Evolutionary conservation across 1,140 invertebrate genomes (phyloP).

Genomic region (Tetranychus urticae): DNA sequence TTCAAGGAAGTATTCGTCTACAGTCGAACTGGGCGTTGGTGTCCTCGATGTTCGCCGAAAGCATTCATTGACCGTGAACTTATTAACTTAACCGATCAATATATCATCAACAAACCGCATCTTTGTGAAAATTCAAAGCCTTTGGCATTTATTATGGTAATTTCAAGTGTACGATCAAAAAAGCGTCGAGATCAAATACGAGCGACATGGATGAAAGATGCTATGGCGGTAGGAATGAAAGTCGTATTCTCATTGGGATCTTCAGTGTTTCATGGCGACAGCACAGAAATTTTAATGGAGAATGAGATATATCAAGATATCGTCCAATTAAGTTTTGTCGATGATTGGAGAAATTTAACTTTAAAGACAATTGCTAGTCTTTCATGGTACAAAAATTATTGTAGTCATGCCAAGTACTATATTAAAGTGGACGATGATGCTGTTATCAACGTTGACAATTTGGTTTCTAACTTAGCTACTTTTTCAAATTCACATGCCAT

Average conservation of each 20-base stretch:
- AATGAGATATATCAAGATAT: constrained; percentile 10
- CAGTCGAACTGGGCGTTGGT: neutral
- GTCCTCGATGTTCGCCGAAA: neutral
- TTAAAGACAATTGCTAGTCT: constrained; percentile 10
- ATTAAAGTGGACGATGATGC: constrained; percentile 11
- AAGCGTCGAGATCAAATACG: constrained; percentile 1
- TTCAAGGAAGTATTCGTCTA: neutral
- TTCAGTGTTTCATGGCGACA: neutral
- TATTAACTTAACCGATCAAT: neutral
- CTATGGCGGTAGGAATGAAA: neutral
- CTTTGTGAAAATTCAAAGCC: neutral
- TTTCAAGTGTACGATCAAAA: neutral
- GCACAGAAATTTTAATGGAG: neutral
- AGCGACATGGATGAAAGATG: neutral
- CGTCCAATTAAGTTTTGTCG: constrained; percentile 13
- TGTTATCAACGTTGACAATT: neutral
- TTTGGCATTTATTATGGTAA: neutral
- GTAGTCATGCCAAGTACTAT: constrained; percentile 9
- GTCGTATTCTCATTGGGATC: neutral
- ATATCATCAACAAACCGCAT: neutral
- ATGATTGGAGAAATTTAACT: constrained; percentile 11
- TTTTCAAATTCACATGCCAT: neutral
- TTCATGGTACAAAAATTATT: constrained; percentile 11
- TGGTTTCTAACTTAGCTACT: neutral
- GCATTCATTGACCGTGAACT: neutral